Conservation (phyloP, 2,888 invertebrate species). For the Drosophila fulvimacula region DNA sequence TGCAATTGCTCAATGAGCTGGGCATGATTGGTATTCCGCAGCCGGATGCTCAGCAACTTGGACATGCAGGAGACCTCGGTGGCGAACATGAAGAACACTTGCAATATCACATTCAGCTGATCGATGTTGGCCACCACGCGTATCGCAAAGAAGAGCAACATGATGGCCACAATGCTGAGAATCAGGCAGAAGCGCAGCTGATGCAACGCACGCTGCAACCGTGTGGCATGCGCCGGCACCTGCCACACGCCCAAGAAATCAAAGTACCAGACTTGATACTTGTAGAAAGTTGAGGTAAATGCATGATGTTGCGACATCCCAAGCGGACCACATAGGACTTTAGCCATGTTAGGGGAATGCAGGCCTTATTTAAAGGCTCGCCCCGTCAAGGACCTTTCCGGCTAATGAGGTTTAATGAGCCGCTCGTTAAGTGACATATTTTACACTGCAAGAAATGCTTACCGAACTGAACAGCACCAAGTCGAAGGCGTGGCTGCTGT, state of each 20-base stretch:
- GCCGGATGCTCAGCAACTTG: conserved; percentile 57
- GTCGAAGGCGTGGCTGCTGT: conserved; percentile 62
- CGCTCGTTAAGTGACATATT: conserved; percentile 26
- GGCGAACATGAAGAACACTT: conserved; percentile 71
- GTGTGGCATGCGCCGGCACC: not conserved
- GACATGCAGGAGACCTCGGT: conserved; percentile 67
- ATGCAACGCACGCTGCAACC: conserved; percentile 22
- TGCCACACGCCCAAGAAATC: conserved; percentile 56
- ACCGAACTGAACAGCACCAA: conserved; percentile 71
- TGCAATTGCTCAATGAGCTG: conserved; percentile 49
- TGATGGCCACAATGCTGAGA: conserved; percentile 43
- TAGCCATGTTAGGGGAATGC: not conserved
- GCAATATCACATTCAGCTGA: conserved; percentile 63
- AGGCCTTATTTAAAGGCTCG: conserved; percentile 26
- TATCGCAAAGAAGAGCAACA: conserved; percentile 66
- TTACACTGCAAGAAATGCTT: conserved; percentile 50
- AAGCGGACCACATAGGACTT: not conserved
- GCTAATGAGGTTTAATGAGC: conserved; percentile 53
- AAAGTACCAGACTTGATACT: conserved; percentile 60
- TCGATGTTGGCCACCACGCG: conserved; percentile 56
- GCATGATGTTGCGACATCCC: conserved; percentile 41
- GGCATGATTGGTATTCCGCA: conserved; percentile 28
- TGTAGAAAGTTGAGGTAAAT: conserved; percentile 51
- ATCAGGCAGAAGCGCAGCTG: conserved; percentile 32
- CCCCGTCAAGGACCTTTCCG: conserved; percentile 9